Conservation (phyloP, 2,888 invertebrate species). For the Leuctra nigra region DNA sequence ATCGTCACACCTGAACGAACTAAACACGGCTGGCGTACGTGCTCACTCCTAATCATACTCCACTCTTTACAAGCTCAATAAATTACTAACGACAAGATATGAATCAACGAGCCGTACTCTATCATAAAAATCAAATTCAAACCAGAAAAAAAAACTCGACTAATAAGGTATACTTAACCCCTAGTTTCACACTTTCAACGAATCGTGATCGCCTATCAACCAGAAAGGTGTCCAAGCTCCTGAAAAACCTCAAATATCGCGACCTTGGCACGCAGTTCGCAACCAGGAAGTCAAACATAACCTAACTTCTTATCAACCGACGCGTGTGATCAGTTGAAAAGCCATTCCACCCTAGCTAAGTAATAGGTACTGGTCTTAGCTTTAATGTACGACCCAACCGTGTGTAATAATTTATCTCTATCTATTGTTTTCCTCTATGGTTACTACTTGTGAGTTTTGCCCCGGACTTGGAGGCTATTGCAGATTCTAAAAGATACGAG, state of each 20-base stretch:
- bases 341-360: too few relatives aligned
- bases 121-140: conserved; percentile 8
- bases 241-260: too few relatives aligned
- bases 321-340: too few relatives aligned
- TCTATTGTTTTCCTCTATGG: background rate
- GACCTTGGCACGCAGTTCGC: too few relatives aligned
- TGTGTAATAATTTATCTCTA: background rate
- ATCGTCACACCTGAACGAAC: too few relatives aligned
- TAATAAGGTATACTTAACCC: conserved; percentile 18
- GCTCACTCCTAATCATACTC: background rate
- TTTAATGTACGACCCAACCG: too few relatives aligned
- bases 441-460: background rate
- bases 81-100: conserved; percentile 8
- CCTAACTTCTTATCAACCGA: too few relatives aligned
- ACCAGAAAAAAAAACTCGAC: background rate
- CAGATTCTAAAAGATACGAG: conserved; percentile 2
- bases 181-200: conserved; percentile 5
- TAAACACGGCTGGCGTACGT: background rate
- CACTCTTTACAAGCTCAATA: background rate
- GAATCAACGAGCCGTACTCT: conserved; percentile 3
- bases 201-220: background rate
- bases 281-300: too few relatives aligned
- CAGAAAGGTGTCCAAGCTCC: too few relatives aligned
- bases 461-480: background rate
- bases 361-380: too few relatives aligned